Percentiles rank a stretch among this genome's conserved stretches.
Conservation (phyloP, 2,113 vertebrate genomes). For the Ptilonorhynchus violaceus region DNA sequence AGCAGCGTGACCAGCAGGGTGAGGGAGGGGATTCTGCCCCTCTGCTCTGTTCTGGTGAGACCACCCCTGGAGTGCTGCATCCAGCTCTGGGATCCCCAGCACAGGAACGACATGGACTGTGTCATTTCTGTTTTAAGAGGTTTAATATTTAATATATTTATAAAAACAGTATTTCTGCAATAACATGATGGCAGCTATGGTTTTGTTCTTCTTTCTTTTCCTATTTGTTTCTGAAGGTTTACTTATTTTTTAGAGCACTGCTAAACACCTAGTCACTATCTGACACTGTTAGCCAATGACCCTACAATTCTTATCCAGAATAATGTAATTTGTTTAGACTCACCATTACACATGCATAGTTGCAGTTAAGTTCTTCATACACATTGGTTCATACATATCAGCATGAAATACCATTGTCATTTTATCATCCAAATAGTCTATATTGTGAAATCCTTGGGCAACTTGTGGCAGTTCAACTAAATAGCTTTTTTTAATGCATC, state of each 20-base stretch:
- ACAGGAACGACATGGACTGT: background rate
- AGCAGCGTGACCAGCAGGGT: background rate
- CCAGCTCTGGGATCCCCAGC: background rate
- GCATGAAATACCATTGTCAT: background rate
- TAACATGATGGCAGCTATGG: background rate
- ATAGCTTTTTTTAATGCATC: background rate
- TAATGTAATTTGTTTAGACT: background rate
- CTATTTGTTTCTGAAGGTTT: background rate
- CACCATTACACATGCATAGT: background rate
- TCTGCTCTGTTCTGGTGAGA: background rate
- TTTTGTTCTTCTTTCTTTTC: background rate
- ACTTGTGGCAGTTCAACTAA: background rate
- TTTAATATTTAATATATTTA: background rate
- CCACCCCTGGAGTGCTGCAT: background rate
- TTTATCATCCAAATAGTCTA: background rate
- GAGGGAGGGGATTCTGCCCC: background rate
- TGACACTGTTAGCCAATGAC: background rate
- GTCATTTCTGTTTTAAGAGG: background rate
- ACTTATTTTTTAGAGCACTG: background rate
- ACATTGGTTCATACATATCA: background rate
- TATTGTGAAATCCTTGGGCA: background rate
- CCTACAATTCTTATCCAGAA: background rate
- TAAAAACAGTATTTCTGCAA: background rate
- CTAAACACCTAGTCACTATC: background rate
- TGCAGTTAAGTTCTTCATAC: background rate